These are phyloP conservation scores for Stigmatopora argus DNA, from an alignment of 2,113 vertebrate genomes.

Conservation along the genomic window DNA sequence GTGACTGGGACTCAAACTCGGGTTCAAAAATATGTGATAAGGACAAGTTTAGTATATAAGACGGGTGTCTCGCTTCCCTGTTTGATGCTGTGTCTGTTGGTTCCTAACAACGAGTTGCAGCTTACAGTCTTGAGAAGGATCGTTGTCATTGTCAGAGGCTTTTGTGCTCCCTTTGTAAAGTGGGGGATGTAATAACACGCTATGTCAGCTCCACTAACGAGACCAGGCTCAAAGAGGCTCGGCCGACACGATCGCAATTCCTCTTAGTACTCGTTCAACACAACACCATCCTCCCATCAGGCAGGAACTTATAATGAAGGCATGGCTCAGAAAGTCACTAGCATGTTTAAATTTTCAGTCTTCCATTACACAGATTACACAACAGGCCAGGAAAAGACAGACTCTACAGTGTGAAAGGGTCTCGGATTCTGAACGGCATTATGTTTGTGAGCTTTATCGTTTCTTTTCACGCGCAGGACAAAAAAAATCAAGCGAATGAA, in stretches of 20 bases:
- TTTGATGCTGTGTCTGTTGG: conserved; percentile 13
- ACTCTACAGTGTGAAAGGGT: neutral
- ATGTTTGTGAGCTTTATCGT: neutral
- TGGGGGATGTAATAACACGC: conserved; percentile 31
- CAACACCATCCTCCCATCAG: neutral
- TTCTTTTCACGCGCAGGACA: neutral
- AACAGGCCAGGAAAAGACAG: neutral
- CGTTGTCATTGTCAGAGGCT: conserved; percentile 19
- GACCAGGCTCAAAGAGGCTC: conserved; percentile 37
- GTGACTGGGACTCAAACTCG: too few relatives aligned
- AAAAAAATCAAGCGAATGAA: neutral
- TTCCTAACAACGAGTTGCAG: conserved; percentile 41
- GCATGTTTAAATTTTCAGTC: neutral
- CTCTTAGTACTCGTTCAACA: neutral
- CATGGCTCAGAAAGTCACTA: neutral
- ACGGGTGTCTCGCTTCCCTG: conserved; percentile 15
- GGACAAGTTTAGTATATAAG: neutral
- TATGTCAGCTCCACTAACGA: conserved; percentile 38
- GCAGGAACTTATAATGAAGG: neutral
- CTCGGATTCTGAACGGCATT: neutral
- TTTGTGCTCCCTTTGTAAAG: conserved; percentile 17
- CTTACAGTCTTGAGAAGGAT: conserved; percentile 31
- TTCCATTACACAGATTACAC: neutral
- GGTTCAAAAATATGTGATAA: too few relatives aligned
- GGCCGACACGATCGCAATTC: conserved; percentile 20